Base-by-base conservation (phyloP, 92 coral and sea anemone genomes). In the Scolanthus callimorphus region DNA sequence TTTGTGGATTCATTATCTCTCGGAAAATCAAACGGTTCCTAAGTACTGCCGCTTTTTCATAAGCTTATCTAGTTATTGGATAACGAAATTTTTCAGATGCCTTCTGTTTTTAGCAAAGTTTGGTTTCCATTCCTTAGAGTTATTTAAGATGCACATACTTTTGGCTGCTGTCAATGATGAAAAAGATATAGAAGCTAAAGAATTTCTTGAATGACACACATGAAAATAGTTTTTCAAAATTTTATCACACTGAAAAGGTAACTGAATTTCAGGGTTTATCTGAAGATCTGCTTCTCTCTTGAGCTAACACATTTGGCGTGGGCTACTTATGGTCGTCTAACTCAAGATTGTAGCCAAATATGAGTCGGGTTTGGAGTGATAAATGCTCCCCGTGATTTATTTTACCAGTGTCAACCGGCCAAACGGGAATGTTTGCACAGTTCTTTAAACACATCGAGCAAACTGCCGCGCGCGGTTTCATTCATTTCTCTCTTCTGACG, bases 391-490 rank as follows among this genome's bases (percentile, higher is more conserved):
- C 72, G 38, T 69, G 37, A 45, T 70, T 61, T 22, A 54, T 67
- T 67, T 56, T 56, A 20, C 43, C 34, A 27, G 20, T 67, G 74
- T 55, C 63, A 67, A 67, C 74, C 45, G 31, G 17, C 57, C 10
- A 38, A 48, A 15, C 38, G 2, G 26, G 28, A 28, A 13, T 55
- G 74, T 67, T 67, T 67, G 65, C 65, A 41, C 43, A 67, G 74
- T 67, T 39, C 59, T 80, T 70, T 66, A 60, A 77, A 74, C 57
- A 71, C 67, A 23, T 49, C 39, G 55, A 86, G 70, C 60, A 65
- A 76, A 41, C 45, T 51, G 46, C 39, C 51, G 60, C 24, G 34
- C n/a, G n/a, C 50, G 20, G 59, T 38, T 72, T 46, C 59, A 62
- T 21, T 29, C 39, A 56, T 50, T 30, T 39, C 43, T 27, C 45